These are phyloP conservation scores for Zosterops pallidus DNA, from an alignment of 2,113 vertebrate species.

Conservation along the genomic window DNA sequence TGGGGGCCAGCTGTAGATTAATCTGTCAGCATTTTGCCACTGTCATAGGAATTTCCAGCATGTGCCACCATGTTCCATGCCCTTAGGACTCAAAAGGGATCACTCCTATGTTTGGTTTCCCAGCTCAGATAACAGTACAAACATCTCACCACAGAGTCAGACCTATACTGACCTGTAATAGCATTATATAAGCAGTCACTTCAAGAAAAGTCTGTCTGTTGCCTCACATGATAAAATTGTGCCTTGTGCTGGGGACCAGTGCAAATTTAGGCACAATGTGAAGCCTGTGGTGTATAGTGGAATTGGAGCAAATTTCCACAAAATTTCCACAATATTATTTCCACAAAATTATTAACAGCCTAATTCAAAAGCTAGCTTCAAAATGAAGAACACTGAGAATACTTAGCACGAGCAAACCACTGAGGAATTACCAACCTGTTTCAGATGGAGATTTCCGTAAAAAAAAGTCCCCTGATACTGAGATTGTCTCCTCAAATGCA, in stretches of 20 bases:
- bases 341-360: too few relatives aligned
- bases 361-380: not conserved
- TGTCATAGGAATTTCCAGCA: slow-evolving; percentile 44
- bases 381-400: not conserved
- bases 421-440: not conserved
- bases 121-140: slow-evolving; percentile 42
- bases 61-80: slow-evolving; percentile 32
- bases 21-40: slow-evolving; percentile 50
- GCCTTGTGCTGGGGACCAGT: not conserved
- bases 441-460: not conserved
- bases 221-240: not conserved
- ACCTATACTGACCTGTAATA: slow-evolving; percentile 10
- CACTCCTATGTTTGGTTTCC: slow-evolving; percentile 28
- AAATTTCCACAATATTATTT: not conserved
- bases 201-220: not conserved
- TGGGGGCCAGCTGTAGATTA: slow-evolving; percentile 36
- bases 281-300: not conserved
- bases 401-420: not conserved
- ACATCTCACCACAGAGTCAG: not conserved
- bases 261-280: not conserved
- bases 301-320: not conserved
- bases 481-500: not conserved
- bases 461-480: not conserved
- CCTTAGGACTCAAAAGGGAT: not conserved
- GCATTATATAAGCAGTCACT: slow-evolving; percentile 12